Evolutionary conservation across 2,113 vertebrate species (phyloP).

Genomic region (Sturnus vulgaris): DNA sequence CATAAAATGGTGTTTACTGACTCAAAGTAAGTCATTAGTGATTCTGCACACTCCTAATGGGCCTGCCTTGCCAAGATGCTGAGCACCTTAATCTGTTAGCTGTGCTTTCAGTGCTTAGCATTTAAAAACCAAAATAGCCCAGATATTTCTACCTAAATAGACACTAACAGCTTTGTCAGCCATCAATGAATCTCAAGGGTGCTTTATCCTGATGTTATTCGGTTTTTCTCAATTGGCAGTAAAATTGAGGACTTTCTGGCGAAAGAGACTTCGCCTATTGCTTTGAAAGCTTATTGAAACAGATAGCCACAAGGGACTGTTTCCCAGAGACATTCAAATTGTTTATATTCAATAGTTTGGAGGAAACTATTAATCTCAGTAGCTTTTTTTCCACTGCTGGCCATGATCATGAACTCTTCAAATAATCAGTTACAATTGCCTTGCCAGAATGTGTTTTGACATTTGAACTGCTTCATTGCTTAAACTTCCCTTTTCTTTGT

Average conservation of each 20-base stretch:
- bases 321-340: background rate
- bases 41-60: background rate
- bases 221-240: background rate
- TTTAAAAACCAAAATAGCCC: background rate
- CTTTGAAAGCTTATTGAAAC: background rate
- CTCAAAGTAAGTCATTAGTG: background rate
- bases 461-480: background rate
- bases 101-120: background rate
- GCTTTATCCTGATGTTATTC: background rate
- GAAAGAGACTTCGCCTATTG: background rate
- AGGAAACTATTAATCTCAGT: background rate
- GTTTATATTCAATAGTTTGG: background rate
- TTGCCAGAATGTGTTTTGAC: background rate
- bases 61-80: background rate
- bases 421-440: background rate
- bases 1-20: background rate
- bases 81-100: background rate
- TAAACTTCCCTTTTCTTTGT: background rate
- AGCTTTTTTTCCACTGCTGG: background rate
- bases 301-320: background rate
- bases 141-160: background rate
- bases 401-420: background rate
- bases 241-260: background rate
- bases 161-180: background rate
- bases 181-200: background rate